phyloP scores from a whole-genome alignment of 2,797 vertebrate species.

The Eulemur coronatus region DNA sequence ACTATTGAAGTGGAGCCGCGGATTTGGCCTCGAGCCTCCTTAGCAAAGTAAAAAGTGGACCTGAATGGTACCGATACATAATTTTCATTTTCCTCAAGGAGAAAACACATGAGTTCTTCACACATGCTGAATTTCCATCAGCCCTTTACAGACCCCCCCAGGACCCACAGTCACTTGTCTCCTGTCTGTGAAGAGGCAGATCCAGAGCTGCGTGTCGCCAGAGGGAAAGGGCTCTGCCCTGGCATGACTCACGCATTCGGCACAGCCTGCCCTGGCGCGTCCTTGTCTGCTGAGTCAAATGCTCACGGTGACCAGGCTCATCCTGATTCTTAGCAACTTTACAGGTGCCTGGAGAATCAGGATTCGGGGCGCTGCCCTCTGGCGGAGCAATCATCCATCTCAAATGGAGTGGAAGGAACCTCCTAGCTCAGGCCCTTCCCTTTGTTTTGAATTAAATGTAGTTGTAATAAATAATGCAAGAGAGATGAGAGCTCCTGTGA shows the following conservation, averaged over 20 bases:
- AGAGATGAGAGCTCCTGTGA: neutral
- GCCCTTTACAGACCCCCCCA: neutral
- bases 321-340: neutral
- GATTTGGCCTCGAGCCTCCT: neutral
- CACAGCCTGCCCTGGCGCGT: no score
- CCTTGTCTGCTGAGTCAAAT: neutral
- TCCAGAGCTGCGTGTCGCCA: neutral
- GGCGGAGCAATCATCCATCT: neutral
- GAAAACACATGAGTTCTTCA: neutral
- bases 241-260: no score
- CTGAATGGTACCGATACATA: no score
- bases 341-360: neutral
- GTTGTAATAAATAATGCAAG: neutral
- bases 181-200: neutral
- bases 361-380: neutral
- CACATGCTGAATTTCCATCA: neutral
- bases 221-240: neutral
- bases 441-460: neutral
- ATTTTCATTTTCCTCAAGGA: neutral
- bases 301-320: neutral
- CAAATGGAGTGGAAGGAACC: neutral
- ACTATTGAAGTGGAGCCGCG: fast-evolving
- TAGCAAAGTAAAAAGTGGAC: neutral
- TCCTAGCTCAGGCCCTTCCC: neutral
- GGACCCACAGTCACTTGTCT: neutral